These are phyloP conservation scores for Melieria crassipennis DNA, from an alignment of 2,888 invertebrate genomes.

Conservation along the genomic window DNA sequence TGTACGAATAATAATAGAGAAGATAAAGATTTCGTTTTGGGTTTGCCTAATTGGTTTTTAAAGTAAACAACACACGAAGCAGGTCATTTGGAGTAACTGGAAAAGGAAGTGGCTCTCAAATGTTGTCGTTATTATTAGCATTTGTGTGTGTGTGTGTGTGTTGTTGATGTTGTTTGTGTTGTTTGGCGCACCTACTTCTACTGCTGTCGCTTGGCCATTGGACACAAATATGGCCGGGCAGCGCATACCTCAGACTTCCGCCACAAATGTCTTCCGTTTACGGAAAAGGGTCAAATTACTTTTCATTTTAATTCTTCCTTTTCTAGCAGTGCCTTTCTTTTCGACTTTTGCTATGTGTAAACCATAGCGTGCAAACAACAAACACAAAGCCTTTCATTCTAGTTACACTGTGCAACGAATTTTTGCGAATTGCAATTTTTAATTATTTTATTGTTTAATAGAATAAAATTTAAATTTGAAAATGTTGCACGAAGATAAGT, in stretches of 20 bases:
- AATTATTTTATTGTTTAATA: no score
- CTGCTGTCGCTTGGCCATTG: neutral
- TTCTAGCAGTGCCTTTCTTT: conserved; percentile 10
- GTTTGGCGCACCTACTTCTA: conserved; percentile 17
- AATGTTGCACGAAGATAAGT: no score
- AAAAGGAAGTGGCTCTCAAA: conserved; percentile 25
- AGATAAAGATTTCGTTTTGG: neutral
- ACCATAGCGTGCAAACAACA: no score
- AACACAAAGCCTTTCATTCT: no score
- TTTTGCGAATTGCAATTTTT: no score
- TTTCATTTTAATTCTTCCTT: conserved; percentile 26
- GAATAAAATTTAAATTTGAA: no score
- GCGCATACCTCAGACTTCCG: conserved; percentile 32
- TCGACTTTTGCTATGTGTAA: no score
- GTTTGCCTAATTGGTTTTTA: neutral
- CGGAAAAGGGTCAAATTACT: conserved; percentile 33
- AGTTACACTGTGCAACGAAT: no score
- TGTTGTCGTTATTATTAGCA: conserved; percentile 1
- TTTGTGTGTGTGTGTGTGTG: neutral
- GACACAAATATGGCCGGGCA: conserved; percentile 19
- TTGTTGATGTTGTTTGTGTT: no score
- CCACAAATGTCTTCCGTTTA: neutral
- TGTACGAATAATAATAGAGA: no score
- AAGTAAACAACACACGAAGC: conserved; percentile 10
- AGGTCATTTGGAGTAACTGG: conserved; percentile 7